Percentiles rank a stretch among this genome's conserved stretches.
phyloP scores from a whole-genome alignment of 2,888 invertebrate species.

The Drosophila anomalata region DNA sequence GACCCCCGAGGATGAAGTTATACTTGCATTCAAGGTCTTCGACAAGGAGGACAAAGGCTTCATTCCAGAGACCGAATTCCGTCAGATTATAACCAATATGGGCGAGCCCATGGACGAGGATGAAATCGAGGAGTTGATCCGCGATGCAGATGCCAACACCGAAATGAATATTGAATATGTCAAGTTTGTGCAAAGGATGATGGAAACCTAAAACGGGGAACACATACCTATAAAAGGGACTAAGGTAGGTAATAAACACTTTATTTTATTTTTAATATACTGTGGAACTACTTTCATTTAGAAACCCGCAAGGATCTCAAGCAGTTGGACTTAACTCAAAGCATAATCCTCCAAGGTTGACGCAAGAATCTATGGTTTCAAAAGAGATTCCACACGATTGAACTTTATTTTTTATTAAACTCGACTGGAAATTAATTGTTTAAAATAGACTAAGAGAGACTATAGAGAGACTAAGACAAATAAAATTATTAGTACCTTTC shows the following conservation, averaged over 20 bases:
- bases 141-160: slow-evolving; percentile 57
- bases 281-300: too few relatives aligned
- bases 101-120: slow-evolving; percentile 59
- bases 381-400: not conserved
- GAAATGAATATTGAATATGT: slow-evolving; percentile 65
- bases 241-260: not conserved
- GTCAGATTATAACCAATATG: slow-evolving; percentile 49
- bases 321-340: not conserved
- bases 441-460: too few relatives aligned
- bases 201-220: slow-evolving; percentile 7
- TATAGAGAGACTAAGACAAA: too few relatives aligned
- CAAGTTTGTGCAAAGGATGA: slow-evolving; percentile 55
- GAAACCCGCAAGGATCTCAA: not conserved
- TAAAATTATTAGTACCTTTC: not conserved
- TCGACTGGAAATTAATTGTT: not conserved
- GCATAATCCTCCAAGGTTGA: not conserved
- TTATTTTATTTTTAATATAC: not conserved
- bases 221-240: not conserved
- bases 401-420: not conserved
- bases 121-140: slow-evolving; percentile 58
- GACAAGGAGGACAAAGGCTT: slow-evolving; percentile 52
- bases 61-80: slow-evolving; percentile 53
- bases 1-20: slow-evolving; percentile 59
- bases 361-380: not conserved
- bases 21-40: slow-evolving; percentile 60